Evolutionary conservation across 2,797 vertebrate species (phyloP).

Genomic region (Microctenopoma stevenorrisi): DNA sequence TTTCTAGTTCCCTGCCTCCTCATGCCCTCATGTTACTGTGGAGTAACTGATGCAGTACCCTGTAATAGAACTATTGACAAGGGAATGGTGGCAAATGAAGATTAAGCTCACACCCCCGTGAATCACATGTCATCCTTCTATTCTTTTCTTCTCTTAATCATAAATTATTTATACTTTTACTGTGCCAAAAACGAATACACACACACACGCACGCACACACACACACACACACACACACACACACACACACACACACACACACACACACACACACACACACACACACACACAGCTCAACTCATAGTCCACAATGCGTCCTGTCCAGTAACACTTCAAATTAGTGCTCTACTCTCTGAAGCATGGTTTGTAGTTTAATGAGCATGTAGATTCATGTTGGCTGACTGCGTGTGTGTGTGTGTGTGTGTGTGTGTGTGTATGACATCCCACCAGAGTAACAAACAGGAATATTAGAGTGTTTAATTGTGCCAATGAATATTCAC

Average conservation of each 20-base stretch:
- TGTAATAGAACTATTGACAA: conserved; percentile 41
- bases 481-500: conserved; percentile 22
- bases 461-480: conserved; percentile 37
- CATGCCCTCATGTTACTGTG: conserved; percentile 61
- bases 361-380: conserved; percentile 33
- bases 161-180: not conserved
- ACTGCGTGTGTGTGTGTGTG: conserved; percentile 5
- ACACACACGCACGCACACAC: not conserved
- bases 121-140: not conserved
- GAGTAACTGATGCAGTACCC: conserved; percentile 50
- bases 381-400: conserved; percentile 10
- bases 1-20: conserved; percentile 58
- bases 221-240: not conserved
- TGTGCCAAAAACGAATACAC: not conserved
- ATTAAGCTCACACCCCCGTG: conserved; percentile 8
- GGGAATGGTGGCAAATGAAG: conserved; percentile 33
- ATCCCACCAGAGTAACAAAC: not conserved
- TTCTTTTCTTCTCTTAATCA: not conserved
- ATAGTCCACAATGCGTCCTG: not conserved
- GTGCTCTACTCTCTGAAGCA: conserved; percentile 20
- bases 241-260: not conserved
- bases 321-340: conserved; percentile 19
- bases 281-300: not conserved
- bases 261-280: conserved; percentile 1
- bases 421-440: not conserved